Percentiles rank a stretch among this genome's conserved stretches.
These are phyloP conservation scores for Vulpes vulpes DNA, from an alignment of 2,113 vertebrate species.

Conservation along the genomic window DNA sequence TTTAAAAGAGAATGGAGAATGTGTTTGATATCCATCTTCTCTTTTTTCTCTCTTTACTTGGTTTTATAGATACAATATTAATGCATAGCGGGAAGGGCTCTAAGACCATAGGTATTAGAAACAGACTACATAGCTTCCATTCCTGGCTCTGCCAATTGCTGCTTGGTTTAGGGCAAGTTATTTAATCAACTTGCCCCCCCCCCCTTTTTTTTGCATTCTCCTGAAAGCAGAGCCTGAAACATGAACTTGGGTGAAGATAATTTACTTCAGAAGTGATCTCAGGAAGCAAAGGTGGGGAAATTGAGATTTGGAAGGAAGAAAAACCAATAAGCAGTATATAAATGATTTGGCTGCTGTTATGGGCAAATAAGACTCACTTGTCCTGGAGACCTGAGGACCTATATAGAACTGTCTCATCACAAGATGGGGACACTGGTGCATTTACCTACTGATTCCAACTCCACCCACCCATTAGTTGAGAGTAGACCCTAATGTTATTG, in stretches of 20 bases:
- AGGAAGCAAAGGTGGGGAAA: neutral
- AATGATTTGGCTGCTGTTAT: neutral
- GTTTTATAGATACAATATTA: neutral
- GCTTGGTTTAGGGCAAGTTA: neutral
- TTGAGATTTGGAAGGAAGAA: neutral
- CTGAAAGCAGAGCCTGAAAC: conserved; percentile 5
- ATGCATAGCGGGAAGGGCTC: neutral
- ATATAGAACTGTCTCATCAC: neutral
- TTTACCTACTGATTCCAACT: neutral
- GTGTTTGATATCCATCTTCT: neutral
- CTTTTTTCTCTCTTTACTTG: neutral
- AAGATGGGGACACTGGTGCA: neutral
- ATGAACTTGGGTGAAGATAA: neutral
- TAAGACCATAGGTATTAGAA: neutral
- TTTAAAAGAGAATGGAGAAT: neutral
- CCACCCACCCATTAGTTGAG: neutral
- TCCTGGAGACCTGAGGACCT: neutral
- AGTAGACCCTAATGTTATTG: neutral
- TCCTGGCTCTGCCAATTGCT: neutral
- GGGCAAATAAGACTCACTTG: neutral
- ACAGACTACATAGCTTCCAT: neutral
- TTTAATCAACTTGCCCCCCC: neutral
- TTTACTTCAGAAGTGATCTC: neutral
- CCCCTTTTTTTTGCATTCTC: neutral
- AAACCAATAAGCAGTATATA: neutral